These are phyloP conservation scores for Leptinotarsa peninsularis DNA, from an alignment of 2,888 invertebrate genomes.

Conservation along the genomic window DNA sequence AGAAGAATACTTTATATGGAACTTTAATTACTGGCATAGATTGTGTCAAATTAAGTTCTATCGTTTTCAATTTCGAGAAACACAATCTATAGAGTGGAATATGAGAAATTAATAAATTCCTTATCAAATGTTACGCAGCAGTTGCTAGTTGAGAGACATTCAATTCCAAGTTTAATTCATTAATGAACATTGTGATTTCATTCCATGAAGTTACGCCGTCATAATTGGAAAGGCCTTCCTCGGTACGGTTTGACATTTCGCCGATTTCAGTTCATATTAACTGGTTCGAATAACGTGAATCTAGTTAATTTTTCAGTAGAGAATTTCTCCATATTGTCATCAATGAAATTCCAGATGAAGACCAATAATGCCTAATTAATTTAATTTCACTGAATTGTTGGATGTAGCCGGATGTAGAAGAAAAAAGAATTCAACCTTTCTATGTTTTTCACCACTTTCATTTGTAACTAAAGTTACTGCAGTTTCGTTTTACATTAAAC, in stretches of 20 bases:
- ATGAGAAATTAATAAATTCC: slow-evolving; percentile 24
- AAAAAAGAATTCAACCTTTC: no score
- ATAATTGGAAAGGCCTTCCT: slow-evolving; percentile 27
- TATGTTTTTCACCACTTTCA: no score
- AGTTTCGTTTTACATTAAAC: no score
- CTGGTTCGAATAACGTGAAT: background rate
- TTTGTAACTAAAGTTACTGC: no score
- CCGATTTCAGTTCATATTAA: slow-evolving; percentile 2
- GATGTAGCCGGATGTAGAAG: no score
- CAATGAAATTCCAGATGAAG: background rate
- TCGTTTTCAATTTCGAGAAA: background rate
- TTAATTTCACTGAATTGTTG: background rate
- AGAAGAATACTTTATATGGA: no score
- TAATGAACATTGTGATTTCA: slow-evolving; percentile 29
- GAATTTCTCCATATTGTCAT: background rate
- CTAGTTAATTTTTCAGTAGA: background rate
- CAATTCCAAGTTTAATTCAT: slow-evolving; percentile 26
- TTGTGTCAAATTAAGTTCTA: background rate
- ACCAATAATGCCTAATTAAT: background rate
- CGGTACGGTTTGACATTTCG: slow-evolving; percentile 26
- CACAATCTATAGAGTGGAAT: background rate
- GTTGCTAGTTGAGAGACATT: slow-evolving; percentile 24
- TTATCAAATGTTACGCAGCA: slow-evolving; percentile 23
- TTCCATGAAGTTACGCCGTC: slow-evolving; percentile 25
- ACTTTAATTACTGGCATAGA: background rate